Base-by-base conservation (phyloP, 1,140 invertebrate species). In the Papilio helenus region DNA sequence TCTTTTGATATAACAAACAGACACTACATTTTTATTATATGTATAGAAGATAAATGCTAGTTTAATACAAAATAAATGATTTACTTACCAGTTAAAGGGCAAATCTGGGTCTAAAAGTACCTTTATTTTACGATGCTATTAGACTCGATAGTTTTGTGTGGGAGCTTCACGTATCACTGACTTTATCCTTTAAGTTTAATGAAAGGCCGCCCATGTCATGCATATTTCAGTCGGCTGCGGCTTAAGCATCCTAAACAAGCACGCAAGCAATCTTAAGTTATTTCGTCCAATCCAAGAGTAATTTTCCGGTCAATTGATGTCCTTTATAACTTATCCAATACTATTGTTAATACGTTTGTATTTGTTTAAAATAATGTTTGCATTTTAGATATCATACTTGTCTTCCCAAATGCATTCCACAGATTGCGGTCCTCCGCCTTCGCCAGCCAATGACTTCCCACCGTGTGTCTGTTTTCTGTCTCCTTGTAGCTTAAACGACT, bases 251-350 rank as follows among this genome's bases (percentile, higher is more conserved):
- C 72, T 74, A 74, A 74, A 74, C 72, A 74, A 74, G 44, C 72
- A 74, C 39, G 39, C 72, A 74, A 74, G 72, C 42, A 74, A 74
- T 74, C 42, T 74, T 49, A 74, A 74, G 72, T 74, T 74, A 74
- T 74, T 74, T 49, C 20, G n/a, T 23, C 49, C 44, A 44, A 74
- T 74, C 44, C 14, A 4, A 46, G 72, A 49, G 72, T 44, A 74
- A 74, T 74, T 74, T 74, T 74, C 72, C 72, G 23, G 44, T 74
- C 72, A 74, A 74, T 74, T 74, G 72, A 12, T 51, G 42, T 49
- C n/a, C 44, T 74, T 49, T 49, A 23, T 73, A 74, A 74, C 72
- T 74, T 74, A 74, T 46, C n/a, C 23, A 74, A 74, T 74, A 26
- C 39, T 74, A 42, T 74, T 23, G 4, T 18, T 23, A 8, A 61